phyloP scores from a whole-genome alignment of 2,797 vertebrate species.

The Glyptemys insculpta region DNA sequence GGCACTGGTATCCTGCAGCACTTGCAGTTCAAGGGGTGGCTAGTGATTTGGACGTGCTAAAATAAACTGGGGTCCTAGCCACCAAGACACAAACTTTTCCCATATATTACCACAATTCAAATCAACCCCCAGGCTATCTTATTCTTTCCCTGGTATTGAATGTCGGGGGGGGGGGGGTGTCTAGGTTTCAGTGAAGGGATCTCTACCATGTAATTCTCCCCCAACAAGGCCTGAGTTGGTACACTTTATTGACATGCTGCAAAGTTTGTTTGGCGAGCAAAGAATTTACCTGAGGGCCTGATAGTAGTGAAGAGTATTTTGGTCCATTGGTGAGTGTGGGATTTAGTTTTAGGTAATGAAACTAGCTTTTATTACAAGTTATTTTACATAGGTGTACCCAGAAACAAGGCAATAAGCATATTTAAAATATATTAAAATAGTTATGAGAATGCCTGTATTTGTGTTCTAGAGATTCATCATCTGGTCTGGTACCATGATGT shows the following conservation, averaged over 20 bases:
- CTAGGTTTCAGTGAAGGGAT: neutral
- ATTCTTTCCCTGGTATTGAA: neutral
- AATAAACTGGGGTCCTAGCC: neutral
- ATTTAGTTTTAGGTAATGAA: neutral
- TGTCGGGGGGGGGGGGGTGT: too few relatives aligned
- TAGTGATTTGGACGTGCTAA: neutral
- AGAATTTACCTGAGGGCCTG: neutral
- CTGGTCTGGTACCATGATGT: neutral
- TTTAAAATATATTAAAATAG: neutral
- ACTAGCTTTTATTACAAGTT: neutral
- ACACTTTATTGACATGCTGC: neutral
- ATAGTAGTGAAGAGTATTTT: neutral
- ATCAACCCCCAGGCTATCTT: neutral
- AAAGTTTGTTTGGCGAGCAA: neutral
- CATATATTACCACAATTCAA: neutral
- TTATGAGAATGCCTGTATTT: neutral
- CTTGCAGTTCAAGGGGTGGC: accelerated
- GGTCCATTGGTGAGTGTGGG: neutral
- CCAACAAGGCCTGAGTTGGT: neutral
- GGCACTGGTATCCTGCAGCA: accelerated
- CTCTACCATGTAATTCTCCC: neutral
- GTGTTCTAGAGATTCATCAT: neutral
- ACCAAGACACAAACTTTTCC: neutral
- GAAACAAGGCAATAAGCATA: neutral
- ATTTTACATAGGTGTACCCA: neutral